phyloP scores from a whole-genome alignment of 2,113 vertebrate species.

The Columbina picui region DNA sequence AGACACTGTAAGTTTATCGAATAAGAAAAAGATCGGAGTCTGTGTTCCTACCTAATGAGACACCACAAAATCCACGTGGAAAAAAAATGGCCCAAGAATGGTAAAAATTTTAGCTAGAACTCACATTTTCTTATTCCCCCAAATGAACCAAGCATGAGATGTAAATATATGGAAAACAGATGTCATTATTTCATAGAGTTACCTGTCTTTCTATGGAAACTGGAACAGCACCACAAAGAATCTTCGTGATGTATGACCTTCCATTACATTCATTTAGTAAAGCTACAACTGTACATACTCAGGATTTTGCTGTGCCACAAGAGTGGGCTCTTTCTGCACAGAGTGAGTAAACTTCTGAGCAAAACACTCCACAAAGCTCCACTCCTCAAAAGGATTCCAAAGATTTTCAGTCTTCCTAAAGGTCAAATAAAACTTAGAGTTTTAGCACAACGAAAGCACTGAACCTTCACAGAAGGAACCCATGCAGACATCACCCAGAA shows the following conservation, averaged over 20 bases:
- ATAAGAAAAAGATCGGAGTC: neutral
- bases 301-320: neutral
- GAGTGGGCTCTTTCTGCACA: neutral
- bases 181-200: neutral
- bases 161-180: neutral
- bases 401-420: neutral
- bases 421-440: neutral
- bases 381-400: neutral
- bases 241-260: neutral
- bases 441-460: neutral
- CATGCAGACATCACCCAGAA: neutral
- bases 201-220: neutral
- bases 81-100: neutral
- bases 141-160: neutral
- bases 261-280: neutral
- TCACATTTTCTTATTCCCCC: neutral
- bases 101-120: neutral
- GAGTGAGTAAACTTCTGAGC: neutral
- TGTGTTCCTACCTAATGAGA: neutral
- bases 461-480: neutral
- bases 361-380: neutral
- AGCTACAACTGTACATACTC: neutral
- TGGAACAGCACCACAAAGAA: neutral
- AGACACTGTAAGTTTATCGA: neutral
- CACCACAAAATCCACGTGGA: neutral